Conservation (phyloP, 1,140 invertebrate genomes). For the Coptotermes formosanus region DNA sequence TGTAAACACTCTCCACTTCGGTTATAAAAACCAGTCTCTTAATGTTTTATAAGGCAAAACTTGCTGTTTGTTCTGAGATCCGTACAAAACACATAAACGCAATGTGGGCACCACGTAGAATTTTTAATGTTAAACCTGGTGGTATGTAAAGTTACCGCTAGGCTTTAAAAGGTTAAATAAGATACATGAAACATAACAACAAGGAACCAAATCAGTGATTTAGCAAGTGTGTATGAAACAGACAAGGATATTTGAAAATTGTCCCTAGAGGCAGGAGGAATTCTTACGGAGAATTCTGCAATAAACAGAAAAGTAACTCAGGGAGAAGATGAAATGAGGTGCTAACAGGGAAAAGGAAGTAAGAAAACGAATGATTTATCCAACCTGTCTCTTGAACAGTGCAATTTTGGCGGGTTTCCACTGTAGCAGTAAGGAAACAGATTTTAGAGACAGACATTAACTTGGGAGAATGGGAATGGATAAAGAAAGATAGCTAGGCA, state of each 20-base stretch:
- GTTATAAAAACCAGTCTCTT: too few species aligned
- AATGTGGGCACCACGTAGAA: too few species aligned
- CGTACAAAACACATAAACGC: too few species aligned
- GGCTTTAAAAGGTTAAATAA: too few species aligned
- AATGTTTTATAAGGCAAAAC: too few species aligned
- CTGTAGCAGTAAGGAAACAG: conserved; percentile 24
- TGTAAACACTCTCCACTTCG: too few species aligned
- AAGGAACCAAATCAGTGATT: background rate
- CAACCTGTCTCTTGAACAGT: conserved; percentile 25
- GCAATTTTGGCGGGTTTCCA: conserved; percentile 30
- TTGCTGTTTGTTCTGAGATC: too few species aligned
- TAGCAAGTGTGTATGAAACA: background rate
- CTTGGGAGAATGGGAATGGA: conserved; percentile 12
- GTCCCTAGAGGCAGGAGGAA: background rate
- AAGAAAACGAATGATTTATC: conserved; percentile 21
- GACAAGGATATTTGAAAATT: background rate
- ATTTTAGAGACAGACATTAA: conserved; percentile 27
- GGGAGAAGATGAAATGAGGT: background rate
- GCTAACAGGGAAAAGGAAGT: background rate
- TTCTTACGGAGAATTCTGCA: background rate
- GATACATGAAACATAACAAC: background rate
- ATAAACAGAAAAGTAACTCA: background rate
- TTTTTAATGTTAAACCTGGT: too few species aligned
- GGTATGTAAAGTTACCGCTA: too few species aligned
- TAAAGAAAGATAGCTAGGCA: background rate